Percentiles rank a stretch among this genome's conserved stretches.
These are phyloP conservation scores for Triplophysa bombifrons DNA, from an alignment of 2,797 vertebrate species.

Conservation along the genomic window DNA sequence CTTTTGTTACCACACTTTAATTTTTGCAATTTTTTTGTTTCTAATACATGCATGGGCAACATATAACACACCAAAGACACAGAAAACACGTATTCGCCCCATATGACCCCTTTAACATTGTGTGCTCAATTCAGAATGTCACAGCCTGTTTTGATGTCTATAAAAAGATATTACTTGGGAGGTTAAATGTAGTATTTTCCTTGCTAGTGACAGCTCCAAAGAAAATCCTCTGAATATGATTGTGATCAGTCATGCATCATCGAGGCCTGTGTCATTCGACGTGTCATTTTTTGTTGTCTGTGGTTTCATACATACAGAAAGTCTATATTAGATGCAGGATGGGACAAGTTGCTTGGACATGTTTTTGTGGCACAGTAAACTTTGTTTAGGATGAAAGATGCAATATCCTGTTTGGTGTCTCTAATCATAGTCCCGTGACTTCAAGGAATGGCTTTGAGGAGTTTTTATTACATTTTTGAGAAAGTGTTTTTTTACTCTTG, in stretches of 20 bases:
- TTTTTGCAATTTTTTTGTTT: no score
- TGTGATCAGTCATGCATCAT: slow-evolving; percentile 33
- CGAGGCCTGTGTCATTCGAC: not conserved
- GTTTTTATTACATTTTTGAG: slow-evolving; percentile 26
- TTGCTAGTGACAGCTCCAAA: slow-evolving; percentile 35
- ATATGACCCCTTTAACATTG: not conserved
- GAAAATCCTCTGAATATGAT: slow-evolving; percentile 23
- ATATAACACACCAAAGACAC: no score
- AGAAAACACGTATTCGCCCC: no score
- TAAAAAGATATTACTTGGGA: not conserved
- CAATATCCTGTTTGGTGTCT: slow-evolving; percentile 42
- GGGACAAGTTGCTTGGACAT: slow-evolving; percentile 9
- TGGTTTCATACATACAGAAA: not conserved
- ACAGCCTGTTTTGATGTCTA: not conserved
- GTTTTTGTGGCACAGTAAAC: slow-evolving; percentile 16
- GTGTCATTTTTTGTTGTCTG: not conserved
- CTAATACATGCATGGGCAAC: no score
- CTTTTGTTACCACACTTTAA: no score
- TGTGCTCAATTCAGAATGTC: not conserved
- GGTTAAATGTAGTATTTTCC: slow-evolving; percentile 34
- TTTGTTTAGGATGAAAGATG: slow-evolving; percentile 27
- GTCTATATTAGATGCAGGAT: slow-evolving; percentile 11
- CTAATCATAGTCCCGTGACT: slow-evolving; percentile 34
- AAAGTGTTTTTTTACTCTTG: slow-evolving; percentile 12
- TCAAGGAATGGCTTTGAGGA: slow-evolving; percentile 34